Evolutionary conservation across 1,140 invertebrate species (phyloP).

Genomic region (Cyclina sinensis): DNA sequence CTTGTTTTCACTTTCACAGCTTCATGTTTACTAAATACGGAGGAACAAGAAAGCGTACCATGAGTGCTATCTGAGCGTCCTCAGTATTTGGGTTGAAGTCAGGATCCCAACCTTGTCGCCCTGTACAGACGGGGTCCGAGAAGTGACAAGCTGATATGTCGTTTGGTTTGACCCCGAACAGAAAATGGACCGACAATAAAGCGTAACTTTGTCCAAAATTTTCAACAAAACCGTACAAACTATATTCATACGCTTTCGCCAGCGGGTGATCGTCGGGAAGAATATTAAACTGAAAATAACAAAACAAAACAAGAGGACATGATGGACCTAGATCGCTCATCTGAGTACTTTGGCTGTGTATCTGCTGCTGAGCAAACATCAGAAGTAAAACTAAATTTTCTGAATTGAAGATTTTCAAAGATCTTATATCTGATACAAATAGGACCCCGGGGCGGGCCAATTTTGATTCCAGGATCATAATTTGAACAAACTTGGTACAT

Average conservation of each 20-base stretch:
- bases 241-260: neutral
- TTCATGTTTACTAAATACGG: no score
- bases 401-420: no score
- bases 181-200: neutral
- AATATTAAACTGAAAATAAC: conserved; percentile 23
- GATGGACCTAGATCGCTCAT: no score
- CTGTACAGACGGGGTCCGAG: conserved; percentile 59
- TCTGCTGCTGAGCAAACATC: no score
- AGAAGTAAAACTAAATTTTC: no score
- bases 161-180: conserved; percentile 3
- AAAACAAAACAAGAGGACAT: no score
- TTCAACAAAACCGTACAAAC: neutral
- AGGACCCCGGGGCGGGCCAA: no score
- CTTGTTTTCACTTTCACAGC: no score
- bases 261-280: neutral
- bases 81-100: conserved; percentile 68
- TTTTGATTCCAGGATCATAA: no score
- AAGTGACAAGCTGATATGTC: neutral
- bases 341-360: no score
- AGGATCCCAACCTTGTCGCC: conserved; percentile 68
- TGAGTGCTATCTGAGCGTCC: neutral
- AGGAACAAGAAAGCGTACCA: neutral
- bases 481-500: no score
- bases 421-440: no score
- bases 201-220: neutral